Percentiles rank a stretch among this genome's conserved stretches.
Evolutionary conservation across 2,888 invertebrate species (phyloP).

Genomic region (Bombyx huttoni): DNA sequence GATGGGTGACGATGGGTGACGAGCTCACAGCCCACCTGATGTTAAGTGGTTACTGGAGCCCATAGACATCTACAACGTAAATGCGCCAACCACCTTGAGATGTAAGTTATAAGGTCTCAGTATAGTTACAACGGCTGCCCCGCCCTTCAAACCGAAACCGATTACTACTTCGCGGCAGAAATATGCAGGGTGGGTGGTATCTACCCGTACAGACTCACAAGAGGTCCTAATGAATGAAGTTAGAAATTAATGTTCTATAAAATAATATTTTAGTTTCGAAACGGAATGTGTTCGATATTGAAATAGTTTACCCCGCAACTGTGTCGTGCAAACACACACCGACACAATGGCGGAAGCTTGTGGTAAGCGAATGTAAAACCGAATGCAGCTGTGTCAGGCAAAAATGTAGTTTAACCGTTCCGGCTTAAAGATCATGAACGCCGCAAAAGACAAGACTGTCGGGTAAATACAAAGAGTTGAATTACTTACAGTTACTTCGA

Average conservation of each 20-base stretch:
- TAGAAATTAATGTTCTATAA: not conserved
- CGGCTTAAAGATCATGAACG: conserved; percentile 14
- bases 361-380: conserved; percentile 19
- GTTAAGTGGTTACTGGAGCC: too few species aligned
- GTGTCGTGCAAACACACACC: conserved; percentile 26
- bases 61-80: too few species aligned
- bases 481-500: conserved; percentile 33
- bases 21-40: too few species aligned
- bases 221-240: too few species aligned
- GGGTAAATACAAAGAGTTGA: conserved; percentile 20
- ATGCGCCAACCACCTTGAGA: too few species aligned
- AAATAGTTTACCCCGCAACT: not conserved
- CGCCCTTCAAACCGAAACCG: too few species aligned
- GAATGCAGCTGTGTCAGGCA: not conserved
- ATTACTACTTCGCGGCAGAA: too few species aligned
- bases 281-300: not conserved
- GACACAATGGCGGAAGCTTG: conserved; percentile 36
- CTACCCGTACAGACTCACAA: too few species aligned
- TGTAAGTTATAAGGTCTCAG: too few species aligned
- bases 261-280: not conserved
- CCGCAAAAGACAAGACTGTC: conserved; percentile 13
- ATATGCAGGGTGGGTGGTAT: too few species aligned
- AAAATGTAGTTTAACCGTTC: conserved; percentile 14
- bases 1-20: too few species aligned
- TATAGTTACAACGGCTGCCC: too few species aligned